Evolutionary conservation across 2,888 invertebrate species (phyloP), one percentile per base, ranked within the genome.

Genomic region (Cheilosia pagana): DNA sequence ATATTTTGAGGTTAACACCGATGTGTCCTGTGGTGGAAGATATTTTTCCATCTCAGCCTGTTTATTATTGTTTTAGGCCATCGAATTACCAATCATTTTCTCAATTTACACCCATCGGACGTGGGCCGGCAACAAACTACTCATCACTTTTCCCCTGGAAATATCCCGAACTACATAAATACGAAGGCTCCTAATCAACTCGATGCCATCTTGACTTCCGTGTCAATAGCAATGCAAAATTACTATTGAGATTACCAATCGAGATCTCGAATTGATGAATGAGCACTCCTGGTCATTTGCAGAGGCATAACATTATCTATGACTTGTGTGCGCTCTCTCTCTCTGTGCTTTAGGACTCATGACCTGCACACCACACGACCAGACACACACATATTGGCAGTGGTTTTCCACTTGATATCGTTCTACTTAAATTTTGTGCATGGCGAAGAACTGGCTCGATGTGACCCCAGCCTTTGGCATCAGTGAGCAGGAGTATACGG

Each of bases 121-220:
- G 16, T 16, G 45, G 16, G 7, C 39, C 41, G 60, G 52, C 70
- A 71, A 65, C 57, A 63, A 68, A 70, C 75, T 75, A 65, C 67
- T 81, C 63, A 71, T 71, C 70, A 81, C 63, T 65, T 71, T 65
- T 65, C 43, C 43, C 39, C 8, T 23, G 72, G 60, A 50, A 72
- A 50, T 65, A 65, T 65, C 31, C 59, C 43, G 57, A 83, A 55
- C 72, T 62, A 12, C 8, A 28, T 8, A 2, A 1, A 28, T n/a
- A n/a, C 12, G 60, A 78, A 74, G 72, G 67, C 23, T 71, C 70
- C 71, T 71, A 85, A 85, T 85, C 85, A 85, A 86, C 68, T 74
- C 77, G 76, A 76, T 81, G 81, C 81, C 86, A 86, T 86, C 86
- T 86, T 86, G 76, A 86, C 76, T 86, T 81, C 77, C 81, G 86